Conservation (phyloP, 2,797 vertebrate species). For the Manis crassicaudata region DNA sequence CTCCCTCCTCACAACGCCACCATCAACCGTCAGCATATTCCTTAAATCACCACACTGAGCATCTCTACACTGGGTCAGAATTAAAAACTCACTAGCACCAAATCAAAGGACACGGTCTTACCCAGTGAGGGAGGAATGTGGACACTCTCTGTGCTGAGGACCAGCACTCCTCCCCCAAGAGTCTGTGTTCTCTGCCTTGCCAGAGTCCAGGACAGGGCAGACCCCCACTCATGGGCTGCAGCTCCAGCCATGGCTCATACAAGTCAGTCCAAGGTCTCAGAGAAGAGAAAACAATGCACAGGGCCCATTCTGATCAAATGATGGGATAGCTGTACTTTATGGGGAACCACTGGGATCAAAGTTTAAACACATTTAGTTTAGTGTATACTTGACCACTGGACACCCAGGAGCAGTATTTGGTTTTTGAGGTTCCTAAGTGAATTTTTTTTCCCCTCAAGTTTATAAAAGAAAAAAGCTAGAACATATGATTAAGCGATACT, state of each 20-base stretch:
- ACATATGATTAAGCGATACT: background rate
- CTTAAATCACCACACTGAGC: background rate
- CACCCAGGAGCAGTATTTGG: background rate
- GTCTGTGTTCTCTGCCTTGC: background rate
- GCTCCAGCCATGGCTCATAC: background rate
- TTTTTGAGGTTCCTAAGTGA: background rate
- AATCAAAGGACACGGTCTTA: background rate
- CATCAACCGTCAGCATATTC: background rate
- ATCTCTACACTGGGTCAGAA: background rate
- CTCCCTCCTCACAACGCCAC: background rate
- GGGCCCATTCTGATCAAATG: background rate
- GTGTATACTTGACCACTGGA: background rate
- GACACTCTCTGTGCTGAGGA: background rate
- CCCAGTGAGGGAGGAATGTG: background rate
- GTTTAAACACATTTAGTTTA: background rate
- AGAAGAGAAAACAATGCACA: background rate
- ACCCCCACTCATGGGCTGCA: background rate
- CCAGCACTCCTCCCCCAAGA: rapidly evolving
- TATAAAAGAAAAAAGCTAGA: background rate
- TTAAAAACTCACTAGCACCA: background rate
- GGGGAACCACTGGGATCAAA: background rate
- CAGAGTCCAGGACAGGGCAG: background rate
- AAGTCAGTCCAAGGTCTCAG: background rate
- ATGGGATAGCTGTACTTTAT: background rate
- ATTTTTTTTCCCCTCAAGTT: background rate